These are phyloP conservation scores for Cercocebus atys DNA, from an alignment of 2,113 vertebrate genomes.

Conservation along the genomic window DNA sequence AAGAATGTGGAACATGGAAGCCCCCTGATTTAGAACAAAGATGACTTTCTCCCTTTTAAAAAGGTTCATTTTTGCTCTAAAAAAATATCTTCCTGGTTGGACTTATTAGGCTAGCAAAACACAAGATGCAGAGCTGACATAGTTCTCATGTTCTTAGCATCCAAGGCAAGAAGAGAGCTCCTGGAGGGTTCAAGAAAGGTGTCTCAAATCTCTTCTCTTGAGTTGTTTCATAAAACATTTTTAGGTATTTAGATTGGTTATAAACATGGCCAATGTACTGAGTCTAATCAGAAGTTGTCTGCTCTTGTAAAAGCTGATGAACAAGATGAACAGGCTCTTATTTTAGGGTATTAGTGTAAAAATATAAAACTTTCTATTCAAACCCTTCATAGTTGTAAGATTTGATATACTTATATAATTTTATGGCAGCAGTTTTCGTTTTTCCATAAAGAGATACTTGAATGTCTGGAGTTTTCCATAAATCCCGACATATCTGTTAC, in stretches of 20 bases:
- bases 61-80: background rate
- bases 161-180: background rate
- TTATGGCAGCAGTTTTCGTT: too few relatives aligned
- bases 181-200: background rate
- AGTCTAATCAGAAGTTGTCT: background rate
- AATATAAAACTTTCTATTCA: background rate
- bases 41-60: background rate
- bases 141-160: background rate
- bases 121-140: background rate
- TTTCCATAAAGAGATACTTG: too few relatives aligned
- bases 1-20: background rate
- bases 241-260: background rate
- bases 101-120: background rate
- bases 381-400: background rate
- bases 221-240: background rate
- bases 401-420: too few relatives aligned
- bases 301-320: background rate
- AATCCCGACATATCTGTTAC: too few relatives aligned
- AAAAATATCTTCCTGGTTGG: background rate
- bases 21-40: background rate
- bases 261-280: background rate
- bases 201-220: background rate
- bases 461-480: too few relatives aligned
- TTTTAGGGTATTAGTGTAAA: background rate
- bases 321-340: background rate